Evolutionary conservation across 2,113 vertebrate genomes (phyloP).

Genomic region (Lepisosteus osseus): DNA sequence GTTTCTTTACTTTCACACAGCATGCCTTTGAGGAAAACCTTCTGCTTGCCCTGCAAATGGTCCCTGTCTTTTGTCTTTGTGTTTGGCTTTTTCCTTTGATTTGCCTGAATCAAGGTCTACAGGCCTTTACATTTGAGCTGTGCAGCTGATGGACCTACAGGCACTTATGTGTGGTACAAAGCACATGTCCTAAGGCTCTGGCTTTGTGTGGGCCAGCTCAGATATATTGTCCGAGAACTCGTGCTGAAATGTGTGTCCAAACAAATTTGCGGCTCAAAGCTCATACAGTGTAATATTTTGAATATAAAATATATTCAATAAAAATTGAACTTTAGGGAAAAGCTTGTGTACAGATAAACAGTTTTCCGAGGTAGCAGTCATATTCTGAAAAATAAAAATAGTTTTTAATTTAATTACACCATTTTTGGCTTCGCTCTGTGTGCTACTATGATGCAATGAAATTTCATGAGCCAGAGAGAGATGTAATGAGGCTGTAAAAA

Average conservation of each 20-base stretch:
- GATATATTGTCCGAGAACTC: conserved; percentile 1
- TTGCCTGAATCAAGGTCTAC: neutral
- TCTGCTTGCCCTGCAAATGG: conserved; percentile 17
- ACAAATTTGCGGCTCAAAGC: neutral
- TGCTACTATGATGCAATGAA: no score
- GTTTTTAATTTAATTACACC: no score
- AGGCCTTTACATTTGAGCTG: conserved; percentile 16
- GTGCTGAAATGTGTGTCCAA: conserved; percentile 1
- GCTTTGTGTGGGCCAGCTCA: neutral
- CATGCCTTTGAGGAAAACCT: conserved; percentile 17
- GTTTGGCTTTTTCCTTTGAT: conserved; percentile 10
- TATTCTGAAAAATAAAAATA: no score
- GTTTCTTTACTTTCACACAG: conserved; percentile 10
- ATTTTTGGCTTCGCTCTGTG: no score
- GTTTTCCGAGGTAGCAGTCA: neutral
- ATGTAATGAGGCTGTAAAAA: no score
- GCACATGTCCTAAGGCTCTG: neutral
- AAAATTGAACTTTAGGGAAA: neutral
- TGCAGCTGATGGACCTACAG: conserved; percentile 9
- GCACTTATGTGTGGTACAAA: conserved; percentile 17
- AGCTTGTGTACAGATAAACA: conserved; percentile 9
- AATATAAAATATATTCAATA: neutral
- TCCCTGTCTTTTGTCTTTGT: conserved; percentile 19
- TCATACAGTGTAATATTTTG: conserved; percentile 8
- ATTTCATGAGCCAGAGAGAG: no score